Percentiles rank a stretch among this genome's conserved stretches.
Conservation (phyloP, 2,113 vertebrate genomes). For the Ciconia maguari region DNA sequence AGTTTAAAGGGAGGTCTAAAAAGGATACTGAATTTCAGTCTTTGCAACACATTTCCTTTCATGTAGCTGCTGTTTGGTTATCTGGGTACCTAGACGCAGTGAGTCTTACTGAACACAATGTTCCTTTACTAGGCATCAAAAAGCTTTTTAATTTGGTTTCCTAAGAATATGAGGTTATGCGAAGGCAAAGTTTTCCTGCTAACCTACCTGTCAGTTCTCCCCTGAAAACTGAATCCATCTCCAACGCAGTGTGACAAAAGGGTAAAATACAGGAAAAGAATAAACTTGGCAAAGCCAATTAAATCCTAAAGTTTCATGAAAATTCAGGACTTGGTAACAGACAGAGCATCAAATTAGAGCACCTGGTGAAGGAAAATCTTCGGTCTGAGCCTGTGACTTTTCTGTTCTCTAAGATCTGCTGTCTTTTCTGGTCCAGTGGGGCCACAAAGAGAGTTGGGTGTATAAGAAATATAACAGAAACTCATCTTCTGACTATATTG, state of each 20-base stretch:
- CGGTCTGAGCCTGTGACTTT: not conserved
- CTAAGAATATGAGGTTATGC: not conserved
- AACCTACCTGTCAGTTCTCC: not conserved
- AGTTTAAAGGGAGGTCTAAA: not conserved
- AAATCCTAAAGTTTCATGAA: not conserved
- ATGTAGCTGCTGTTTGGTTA: not conserved
- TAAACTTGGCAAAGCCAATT: not conserved
- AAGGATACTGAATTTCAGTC: not conserved
- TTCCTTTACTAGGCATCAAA: not conserved
- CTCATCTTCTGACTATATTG: not conserved
- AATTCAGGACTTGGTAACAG: not conserved
- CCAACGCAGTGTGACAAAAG: not conserved
- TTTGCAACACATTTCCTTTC: not conserved
- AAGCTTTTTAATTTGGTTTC: not conserved
- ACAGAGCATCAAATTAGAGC: not conserved
- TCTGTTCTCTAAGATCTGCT: not conserved
- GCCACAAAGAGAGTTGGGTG: accelerated
- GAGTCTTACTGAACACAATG: not conserved
- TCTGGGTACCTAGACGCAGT: not conserved
- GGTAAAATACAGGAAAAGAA: not conserved
- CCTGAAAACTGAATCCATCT: not conserved
- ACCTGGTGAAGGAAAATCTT: not conserved
- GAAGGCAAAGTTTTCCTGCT: not conserved
- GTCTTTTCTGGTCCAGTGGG: not conserved
- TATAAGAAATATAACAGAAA: not conserved